A percentile compares a stretch with the other conserved stretches of the same genome.
Evolutionary conservation across 2,888 invertebrate species (phyloP).

Genomic region (Dendrolimus houi): DNA sequence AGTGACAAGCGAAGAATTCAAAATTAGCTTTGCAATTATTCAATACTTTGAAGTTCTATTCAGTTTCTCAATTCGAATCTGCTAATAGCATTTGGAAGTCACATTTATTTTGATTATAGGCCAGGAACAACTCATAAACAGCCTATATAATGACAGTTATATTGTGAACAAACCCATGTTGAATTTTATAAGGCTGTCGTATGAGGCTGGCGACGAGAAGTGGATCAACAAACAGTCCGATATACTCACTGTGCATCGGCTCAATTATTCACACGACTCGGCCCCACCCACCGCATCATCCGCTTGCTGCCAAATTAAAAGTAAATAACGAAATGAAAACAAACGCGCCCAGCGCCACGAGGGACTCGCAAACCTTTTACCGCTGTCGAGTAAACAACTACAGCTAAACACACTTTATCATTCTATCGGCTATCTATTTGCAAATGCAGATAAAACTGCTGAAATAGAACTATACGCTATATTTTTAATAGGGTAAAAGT

Average conservation of each 20-base stretch:
- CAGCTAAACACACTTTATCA: conserved; percentile 69
- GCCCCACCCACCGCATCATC: conserved; percentile 60
- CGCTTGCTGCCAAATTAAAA: conserved; percentile 76
- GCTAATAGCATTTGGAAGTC: neutral
- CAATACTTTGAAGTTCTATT: neutral
- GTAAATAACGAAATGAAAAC: conserved; percentile 77
- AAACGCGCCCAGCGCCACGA: conserved; percentile 57
- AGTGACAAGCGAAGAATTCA: conserved; percentile 41
- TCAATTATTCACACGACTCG: conserved; percentile 71
- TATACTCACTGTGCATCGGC: conserved; percentile 37
- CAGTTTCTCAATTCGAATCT: neutral
- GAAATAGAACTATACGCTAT: conserved; percentile 36
- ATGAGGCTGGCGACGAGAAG: neutral
- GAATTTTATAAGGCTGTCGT: neutral
- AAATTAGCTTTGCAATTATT: conserved; percentile 38
- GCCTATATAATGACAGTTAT: neutral
- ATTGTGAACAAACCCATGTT: neutral
- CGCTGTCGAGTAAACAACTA: conserved; percentile 68
- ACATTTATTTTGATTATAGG: neutral
- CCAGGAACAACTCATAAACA: neutral
- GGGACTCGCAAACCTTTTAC: conserved; percentile 75
- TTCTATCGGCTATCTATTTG: conserved; percentile 67
- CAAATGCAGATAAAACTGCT: conserved; percentile 53
- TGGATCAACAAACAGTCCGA: conserved; percentile 22
- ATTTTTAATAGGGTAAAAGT: conserved; percentile 4